Base-by-base conservation (phyloP, 2,797 vertebrate species). In the Tenualosa thibaudeaui region DNA sequence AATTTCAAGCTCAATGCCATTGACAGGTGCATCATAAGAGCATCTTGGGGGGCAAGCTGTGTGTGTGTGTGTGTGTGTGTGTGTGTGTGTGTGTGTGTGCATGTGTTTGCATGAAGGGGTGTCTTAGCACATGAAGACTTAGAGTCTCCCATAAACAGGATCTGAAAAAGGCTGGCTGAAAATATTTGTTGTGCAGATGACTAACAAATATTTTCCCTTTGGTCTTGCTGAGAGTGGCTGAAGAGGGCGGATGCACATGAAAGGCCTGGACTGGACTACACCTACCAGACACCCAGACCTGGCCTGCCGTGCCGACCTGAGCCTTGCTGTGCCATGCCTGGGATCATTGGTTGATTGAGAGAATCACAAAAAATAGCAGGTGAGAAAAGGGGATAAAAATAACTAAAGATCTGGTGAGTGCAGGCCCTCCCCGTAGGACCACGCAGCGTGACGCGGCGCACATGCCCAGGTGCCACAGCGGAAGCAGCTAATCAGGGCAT, bases 121-220 rank as follows among this genome's bases (percentile, higher is more conserved):
- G 68, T 12, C 26, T 19, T 78, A 22, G 37, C 40, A 46, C 71
- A 78, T 78, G 71, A 7, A 78, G 19, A 17, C 46, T 43, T 46
- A 78, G 9, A 46, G 71, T 43, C 51, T 62, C 91, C 84, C 84
- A 71, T 87, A 75, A 82, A 90, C 88, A 85, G 82, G 87, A 81
- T 89, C 85, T 92, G 91, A 90, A 90, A 90, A 87, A 85, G 91
- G 92, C 88, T 84, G 89, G 81, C 88, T 88, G 89, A 92, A 91
- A 40, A 78, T 94, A 92, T 94, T 95, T 94, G 92, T 92, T 92
- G 90, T 93, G 88, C n/a, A 84, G 89, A 93, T 92, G 91, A 93
- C 92, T 93, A 92, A 94, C 94, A 94, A 94, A 96, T 93, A 93
- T 94, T 94, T 78, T 94, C 92, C 87, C 91, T 94, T 92, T 93